These are phyloP conservation scores for Microplitis mediator DNA, from an alignment of 1,140 invertebrate species.

Conservation along the genomic window DNA sequence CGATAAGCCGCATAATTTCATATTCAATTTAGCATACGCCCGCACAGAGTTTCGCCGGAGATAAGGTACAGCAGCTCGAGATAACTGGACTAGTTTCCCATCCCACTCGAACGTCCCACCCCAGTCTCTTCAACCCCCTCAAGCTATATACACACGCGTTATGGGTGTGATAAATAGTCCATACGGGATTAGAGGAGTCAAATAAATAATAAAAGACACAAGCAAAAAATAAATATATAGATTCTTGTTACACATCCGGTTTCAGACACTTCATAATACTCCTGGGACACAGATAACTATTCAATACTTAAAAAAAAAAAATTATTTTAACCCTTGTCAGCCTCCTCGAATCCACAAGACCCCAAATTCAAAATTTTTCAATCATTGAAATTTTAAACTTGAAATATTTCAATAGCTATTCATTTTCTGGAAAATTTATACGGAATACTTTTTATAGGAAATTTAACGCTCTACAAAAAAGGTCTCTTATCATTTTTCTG, in stretches of 20 bases:
- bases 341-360: too few species aligned
- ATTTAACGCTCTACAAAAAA: too few species aligned
- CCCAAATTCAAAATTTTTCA: too few species aligned
- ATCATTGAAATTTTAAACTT: too few species aligned
- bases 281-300: not conserved
- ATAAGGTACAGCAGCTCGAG: constrained; percentile 51
- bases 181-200: constrained; percentile 6
- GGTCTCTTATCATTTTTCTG: too few species aligned
- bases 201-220: constrained; percentile 29
- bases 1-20: constrained; percentile 63
- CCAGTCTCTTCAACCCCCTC: constrained; percentile 35
- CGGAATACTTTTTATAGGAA: too few species aligned
- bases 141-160: constrained; percentile 37
- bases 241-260: not conserved
- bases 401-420: too few species aligned
- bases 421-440: too few species aligned
- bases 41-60: constrained; percentile 40
- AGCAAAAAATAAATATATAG: constrained; percentile 6
- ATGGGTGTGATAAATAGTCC: constrained; percentile 46
- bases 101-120: constrained; percentile 36
- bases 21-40: constrained; percentile 64
- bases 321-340: too few species aligned
- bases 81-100: constrained; percentile 36
- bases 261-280: not conserved
- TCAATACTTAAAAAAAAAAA: too few species aligned